phyloP scores from a whole-genome alignment of 2,888 invertebrate species.

The Lepidochitona cinerea region DNA sequence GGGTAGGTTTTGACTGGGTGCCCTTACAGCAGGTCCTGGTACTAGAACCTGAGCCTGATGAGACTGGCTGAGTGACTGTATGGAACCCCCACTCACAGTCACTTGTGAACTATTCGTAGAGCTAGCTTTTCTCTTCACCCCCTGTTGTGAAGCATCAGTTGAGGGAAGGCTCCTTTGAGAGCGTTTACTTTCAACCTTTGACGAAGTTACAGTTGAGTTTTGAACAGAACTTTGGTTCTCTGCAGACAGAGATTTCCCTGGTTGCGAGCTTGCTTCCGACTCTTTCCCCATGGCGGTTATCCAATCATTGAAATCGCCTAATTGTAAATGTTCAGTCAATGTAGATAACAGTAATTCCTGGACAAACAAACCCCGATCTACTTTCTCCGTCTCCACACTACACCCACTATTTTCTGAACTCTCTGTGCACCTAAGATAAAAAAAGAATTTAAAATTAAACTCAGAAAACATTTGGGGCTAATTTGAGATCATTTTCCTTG shows the following conservation, averaged over 20 bases:
- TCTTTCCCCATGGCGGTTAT: neutral
- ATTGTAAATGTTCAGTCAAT: conserved; percentile 70
- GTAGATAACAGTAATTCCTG: conserved; percentile 80
- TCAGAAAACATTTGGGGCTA: no score
- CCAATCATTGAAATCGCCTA: conserved; percentile 15
- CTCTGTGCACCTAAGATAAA: conserved; percentile 27
- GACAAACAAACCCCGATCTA: conserved; percentile 79
- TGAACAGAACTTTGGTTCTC: neutral
- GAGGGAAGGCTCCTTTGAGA: neutral
- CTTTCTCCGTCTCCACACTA: conserved; percentile 38
- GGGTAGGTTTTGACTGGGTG: conserved; percentile 23
- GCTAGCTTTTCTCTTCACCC: conserved; percentile 16
- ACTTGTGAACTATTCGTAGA: conserved; percentile 10
- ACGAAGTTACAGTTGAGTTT: neutral
- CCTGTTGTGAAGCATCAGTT: neutral
- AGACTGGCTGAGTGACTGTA: conserved; percentile 11
- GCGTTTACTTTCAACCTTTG: neutral
- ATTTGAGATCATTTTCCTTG: no score
- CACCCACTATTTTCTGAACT: neutral
- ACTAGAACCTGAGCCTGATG: conserved; percentile 13
- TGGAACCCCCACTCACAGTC: conserved; percentile 10
- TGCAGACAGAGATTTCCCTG: neutral
- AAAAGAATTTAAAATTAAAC: no score
- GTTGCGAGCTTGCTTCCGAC: neutral
- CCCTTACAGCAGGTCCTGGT: conserved; percentile 15